Evolutionary conservation across 1,140 invertebrate genomes (phyloP), one percentile per base, ranked within the genome.

Genomic region (Hycleus phaleratus): DNA sequence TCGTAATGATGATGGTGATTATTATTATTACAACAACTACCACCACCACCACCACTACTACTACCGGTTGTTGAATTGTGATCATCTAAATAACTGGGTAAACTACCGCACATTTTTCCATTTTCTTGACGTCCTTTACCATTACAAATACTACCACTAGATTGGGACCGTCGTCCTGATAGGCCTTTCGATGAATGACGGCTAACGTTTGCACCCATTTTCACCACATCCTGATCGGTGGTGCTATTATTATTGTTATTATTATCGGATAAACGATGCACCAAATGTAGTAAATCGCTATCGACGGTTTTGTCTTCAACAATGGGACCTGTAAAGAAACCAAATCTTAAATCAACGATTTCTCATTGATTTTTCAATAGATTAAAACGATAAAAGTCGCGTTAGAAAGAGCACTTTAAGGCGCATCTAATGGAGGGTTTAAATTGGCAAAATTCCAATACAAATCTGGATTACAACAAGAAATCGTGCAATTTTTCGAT

Each of bases 201-300:
- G 72, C 84, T 86, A 56, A 87, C 78, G 74, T 87, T 87, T 26
- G 85, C 85, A 61, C 85, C 85, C 85, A 87, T 87, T 49, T 62
- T 61, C 50, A 65, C 65, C 60, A 62, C 59, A 49, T 62, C 52
- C 9, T 6, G 11, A 26, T 6, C 46, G 18, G n/a, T 38, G n/a
- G 49, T 50, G 25, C 9, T 38, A 9, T 49, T 43, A 8, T 46
- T 18, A 24, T n/a, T 49, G 12, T 2, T 18, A 38, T 45, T 26
- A 10, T n/a, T 53, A 11, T 46, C 50, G 9, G 66, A 65, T 8
- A 66, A 56, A 12, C 60, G 64, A 9, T 60, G 59, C 7, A 64
- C 66, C 39, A 68, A 56, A 26, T 60, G 64, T 46, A 66, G 49
- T 26, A 68, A 50, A 49, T 66, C 64, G 40, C 46, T 51, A 38